Evolutionary conservation across 2,888 invertebrate species (phyloP).

Genomic region (Zhengitettix transpicula): DNA sequence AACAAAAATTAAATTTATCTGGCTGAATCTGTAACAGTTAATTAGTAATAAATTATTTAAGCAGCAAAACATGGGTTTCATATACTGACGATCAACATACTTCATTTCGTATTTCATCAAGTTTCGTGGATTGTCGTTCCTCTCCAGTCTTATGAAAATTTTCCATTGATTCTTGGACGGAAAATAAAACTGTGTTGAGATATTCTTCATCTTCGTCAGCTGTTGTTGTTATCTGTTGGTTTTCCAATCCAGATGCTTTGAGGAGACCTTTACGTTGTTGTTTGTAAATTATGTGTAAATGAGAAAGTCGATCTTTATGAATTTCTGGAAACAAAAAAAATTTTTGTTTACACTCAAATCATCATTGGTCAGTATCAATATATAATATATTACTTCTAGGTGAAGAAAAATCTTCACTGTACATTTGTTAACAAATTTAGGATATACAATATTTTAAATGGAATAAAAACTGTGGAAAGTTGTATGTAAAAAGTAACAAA

Average conservation of each 20-base stretch:
- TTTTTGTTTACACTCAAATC: too few relatives aligned
- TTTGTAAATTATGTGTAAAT: constrained; percentile 36
- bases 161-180: constrained; percentile 28
- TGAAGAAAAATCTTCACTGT: too few relatives aligned
- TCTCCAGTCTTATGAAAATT: constrained; percentile 20
- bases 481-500: too few relatives aligned
- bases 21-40: too few relatives aligned
- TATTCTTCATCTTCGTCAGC: constrained; percentile 35
- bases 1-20: too few relatives aligned
- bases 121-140: constrained; percentile 16
- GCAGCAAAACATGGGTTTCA: not conserved
- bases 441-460: too few relatives aligned
- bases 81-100: constrained; percentile 1
- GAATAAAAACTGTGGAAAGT: too few relatives aligned
- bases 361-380: too few relatives aligned
- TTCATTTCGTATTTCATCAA: constrained; percentile 19
- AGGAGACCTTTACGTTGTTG: constrained; percentile 34
- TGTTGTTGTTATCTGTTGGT: constrained; percentile 31
- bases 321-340: constrained; percentile 27
- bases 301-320: constrained; percentile 37
- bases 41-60: too few relatives aligned
- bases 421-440: too few relatives aligned
- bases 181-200: constrained; percentile 38
- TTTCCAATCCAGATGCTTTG: constrained; percentile 35
- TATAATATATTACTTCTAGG: too few relatives aligned